Evolutionary conservation across 2,888 invertebrate species (phyloP).

Genomic region (Mythimna pallens): DNA sequence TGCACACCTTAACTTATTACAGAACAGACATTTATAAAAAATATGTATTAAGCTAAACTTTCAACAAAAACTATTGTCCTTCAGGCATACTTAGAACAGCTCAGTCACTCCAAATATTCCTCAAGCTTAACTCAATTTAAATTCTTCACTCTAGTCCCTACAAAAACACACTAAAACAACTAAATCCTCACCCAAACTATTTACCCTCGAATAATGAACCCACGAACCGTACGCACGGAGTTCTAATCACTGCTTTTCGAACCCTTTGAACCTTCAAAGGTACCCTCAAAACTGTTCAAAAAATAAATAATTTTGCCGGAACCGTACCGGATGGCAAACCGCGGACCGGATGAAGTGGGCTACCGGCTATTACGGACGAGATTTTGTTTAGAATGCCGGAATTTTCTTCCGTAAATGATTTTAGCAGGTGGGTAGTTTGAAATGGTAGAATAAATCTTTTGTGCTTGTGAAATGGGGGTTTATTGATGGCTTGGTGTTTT

Average conservation of each 20-base stretch:
- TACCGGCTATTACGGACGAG: slow-evolving; percentile 26
- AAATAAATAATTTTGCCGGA: slow-evolving; percentile 48
- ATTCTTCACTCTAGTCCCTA: background rate
- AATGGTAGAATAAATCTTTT: slow-evolving; percentile 32
- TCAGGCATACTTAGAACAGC: background rate
- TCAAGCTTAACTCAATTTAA: slow-evolving; percentile 8
- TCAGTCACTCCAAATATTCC: background rate
- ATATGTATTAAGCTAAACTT: background rate
- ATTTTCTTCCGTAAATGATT: slow-evolving; percentile 32
- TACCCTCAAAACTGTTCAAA: slow-evolving; percentile 9
- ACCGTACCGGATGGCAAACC: slow-evolving; percentile 20
- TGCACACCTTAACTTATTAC: too few species aligned
- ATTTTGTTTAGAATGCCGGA: slow-evolving; percentile 42
- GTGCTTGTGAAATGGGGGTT: background rate
- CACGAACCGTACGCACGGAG: slow-evolving; percentile 4
- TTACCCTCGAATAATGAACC: slow-evolving; percentile 30
- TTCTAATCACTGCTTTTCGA: slow-evolving; percentile 45
- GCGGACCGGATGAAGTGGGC: slow-evolving; percentile 25
- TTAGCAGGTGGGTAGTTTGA: background rate
- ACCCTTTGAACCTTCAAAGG: slow-evolving; percentile 40
- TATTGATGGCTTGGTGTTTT: slow-evolving; percentile 4
- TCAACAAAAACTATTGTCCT: background rate
- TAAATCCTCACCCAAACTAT: slow-evolving; percentile 30
- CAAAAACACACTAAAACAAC: slow-evolving; percentile 6
- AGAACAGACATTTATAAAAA: too few species aligned